phyloP scores from a whole-genome alignment of 2,113 vertebrate species.

The Varanus komodoensis region DNA sequence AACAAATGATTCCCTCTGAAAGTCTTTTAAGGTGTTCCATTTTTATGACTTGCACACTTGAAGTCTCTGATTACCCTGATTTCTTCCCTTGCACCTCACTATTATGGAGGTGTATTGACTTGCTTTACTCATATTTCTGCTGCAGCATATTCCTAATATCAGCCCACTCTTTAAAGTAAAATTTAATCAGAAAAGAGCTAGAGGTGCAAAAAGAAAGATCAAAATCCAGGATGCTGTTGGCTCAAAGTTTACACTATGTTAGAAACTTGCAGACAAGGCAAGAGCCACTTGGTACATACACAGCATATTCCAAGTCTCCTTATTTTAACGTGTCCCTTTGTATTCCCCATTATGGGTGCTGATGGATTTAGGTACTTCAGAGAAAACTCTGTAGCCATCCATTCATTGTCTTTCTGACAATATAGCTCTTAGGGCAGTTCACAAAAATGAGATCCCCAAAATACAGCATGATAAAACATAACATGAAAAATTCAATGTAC shows the following conservation, averaged over 20 bases:
- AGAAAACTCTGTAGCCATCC: neutral
- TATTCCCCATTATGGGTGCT: neutral
- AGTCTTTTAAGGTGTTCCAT: constrained; percentile 11
- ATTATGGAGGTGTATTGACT: constrained; percentile 5
- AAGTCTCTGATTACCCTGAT: constrained; percentile 34
- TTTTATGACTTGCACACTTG: constrained; percentile 29
- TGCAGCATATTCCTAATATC: neutral
- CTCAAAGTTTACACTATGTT: neutral
- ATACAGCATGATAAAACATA: no score
- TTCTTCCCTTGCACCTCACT: constrained; percentile 28
- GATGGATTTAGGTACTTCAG: neutral
- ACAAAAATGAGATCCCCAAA: no score
- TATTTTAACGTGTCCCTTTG: neutral
- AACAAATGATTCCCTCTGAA: constrained; percentile 3
- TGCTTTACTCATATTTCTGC: neutral
- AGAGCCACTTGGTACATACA: neutral
- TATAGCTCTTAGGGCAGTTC: no score
- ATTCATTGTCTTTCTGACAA: no score
- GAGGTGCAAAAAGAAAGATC: neutral
- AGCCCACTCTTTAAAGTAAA: neutral
- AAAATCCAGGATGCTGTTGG: neutral
- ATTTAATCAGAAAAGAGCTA: neutral
- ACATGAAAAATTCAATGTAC: no score
- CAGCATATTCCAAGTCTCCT: neutral
- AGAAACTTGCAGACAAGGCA: neutral